phyloP scores from a whole-genome alignment of 2,113 vertebrate genomes.

The Ptilorrhoa leucosticta region DNA sequence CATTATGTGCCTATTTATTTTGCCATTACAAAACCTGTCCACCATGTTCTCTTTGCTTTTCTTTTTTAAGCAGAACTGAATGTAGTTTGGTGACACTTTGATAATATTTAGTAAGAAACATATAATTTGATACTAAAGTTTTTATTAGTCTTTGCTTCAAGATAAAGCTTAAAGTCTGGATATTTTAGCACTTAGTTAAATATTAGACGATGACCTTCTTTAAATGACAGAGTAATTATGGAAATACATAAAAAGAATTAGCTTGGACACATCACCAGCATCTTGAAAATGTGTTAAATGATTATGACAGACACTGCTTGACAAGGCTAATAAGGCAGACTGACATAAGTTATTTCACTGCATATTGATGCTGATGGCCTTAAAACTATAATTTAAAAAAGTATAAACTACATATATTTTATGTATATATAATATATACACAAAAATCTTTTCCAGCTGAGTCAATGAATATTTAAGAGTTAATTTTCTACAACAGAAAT shows the following conservation, averaged over 20 bases:
- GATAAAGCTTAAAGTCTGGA: background rate
- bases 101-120: background rate
- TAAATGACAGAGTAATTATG: background rate
- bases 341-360: background rate
- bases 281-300: constrained; percentile 7
- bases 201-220: background rate
- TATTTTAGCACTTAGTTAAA: background rate
- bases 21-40: background rate
- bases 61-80: background rate
- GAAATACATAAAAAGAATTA: background rate
- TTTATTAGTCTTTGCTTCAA: background rate
- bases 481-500: background rate
- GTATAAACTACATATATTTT: background rate
- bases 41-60: background rate
- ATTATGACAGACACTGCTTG: background rate
- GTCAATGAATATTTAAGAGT: background rate
- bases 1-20: background rate
- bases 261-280: background rate
- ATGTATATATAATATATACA: background rate
- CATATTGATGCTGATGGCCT: background rate
- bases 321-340: background rate
- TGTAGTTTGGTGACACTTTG: background rate
- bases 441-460: background rate
- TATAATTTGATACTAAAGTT: background rate
- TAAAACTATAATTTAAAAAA: background rate